Evolutionary conservation across 2,113 vertebrate species (phyloP), one percentile per base, ranked within the genome.

Genomic region (Butastur rufipennis): DNA sequence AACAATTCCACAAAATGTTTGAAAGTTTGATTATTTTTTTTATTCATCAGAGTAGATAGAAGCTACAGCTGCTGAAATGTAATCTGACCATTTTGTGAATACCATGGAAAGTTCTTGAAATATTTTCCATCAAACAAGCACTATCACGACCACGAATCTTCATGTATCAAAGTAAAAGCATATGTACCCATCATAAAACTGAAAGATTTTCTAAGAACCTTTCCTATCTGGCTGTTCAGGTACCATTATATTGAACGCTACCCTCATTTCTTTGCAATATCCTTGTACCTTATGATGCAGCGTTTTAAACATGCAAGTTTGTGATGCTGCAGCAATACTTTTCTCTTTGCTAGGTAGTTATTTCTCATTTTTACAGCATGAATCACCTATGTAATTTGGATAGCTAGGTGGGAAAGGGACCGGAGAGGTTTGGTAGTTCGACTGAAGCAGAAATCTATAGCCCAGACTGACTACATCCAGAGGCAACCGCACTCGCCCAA

Each of bases 241-340:
- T 74, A 80, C 53, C 31, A 7, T 80, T 88, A 81, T 16, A 10
- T 10, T 29, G 36, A 75, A 92, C 55, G 38, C 94, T 71, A 92
- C 78, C 85, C 91, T 95, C 34, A 19, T 91, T 86, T 93, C 93
- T 94, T 94, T 32, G 34, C 95, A 90, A 59, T 53, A 90, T 16
- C 73, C 70, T 86, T n/a, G 14, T 40, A 78, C 62, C 82, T 92
- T 94, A 88, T 14, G 26, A 93, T 85, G 91, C 80, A 95, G 81
- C 12, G 42, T 72, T 97, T 95, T 47, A 71, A 94, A 61, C 53
- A 45, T 7, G 34, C 78, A 96, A 94, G 81, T 98, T 96, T 97
- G 84, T 81, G 93, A 98, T 95, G 93, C 97, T 96, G 96, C 95
- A 97, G 96, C 86, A 90, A 59, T 21, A 85, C 73, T 92, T 96